Base-by-base conservation (phyloP, 2,888 invertebrate genomes). In the Plutella xylostella region DNA sequence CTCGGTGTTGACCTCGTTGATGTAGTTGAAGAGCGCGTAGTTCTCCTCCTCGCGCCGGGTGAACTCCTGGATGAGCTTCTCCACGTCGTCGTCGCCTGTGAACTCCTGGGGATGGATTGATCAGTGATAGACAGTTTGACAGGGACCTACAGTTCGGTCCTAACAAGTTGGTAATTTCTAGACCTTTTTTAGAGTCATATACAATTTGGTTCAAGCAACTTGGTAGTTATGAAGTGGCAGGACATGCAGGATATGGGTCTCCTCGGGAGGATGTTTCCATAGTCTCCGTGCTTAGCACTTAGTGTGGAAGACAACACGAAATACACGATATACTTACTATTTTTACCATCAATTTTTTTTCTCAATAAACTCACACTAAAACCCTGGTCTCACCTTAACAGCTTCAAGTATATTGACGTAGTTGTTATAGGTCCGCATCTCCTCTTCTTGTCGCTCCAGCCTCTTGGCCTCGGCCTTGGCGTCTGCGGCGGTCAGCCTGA, bases 11-110 rank as follows among this genome's bases (percentile, higher is more conserved):
- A 96, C 85, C 63, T 95, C 94, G 65, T 94, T 96, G 31, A 96
- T 92, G 63, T 94, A 96, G 72, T 91, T 94, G 67, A 96, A 97
- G 0, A 94, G 85, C 0, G 96, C 94, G 68, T 96, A 96, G 78
- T 96, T 97, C 66, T 93, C 93, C 56, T 94, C 94, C 63, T 96
- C 96, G 48, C 92, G 90, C 25, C 91, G 88, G n/a, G 90, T 86
- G 70, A 93, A 96, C 64, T 91, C 88, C 3, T 86, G 86, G 7
- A 90, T 89, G 37, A 95, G 71, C 15, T 87, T 87, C 51, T 89
- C 88, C 15, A 90, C 85, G 52, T 91, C 88, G 2, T 86, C 79
- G 60, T 92, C 90, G 0, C 87, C 87, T 22, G 87, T 74, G 54
- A 87, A 87, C 48, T 86, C 85, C 86, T 87, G 55, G 9, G 28